phyloP scores from a whole-genome alignment of 2,888 invertebrate species.

The Hanleya hanleyi region DNA sequence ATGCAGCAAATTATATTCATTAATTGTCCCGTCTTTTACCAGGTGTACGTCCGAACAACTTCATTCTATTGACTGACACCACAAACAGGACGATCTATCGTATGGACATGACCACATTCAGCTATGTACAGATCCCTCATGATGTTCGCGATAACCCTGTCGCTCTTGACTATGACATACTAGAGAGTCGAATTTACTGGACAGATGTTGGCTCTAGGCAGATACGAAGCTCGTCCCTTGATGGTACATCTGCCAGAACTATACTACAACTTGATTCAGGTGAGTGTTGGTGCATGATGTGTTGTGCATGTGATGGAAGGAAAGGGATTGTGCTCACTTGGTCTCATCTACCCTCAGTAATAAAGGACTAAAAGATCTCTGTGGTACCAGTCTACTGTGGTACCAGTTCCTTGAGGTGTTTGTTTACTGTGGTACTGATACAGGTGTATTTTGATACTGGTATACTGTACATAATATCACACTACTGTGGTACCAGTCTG shows the following conservation, averaged over 20 bases:
- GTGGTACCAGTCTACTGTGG: too few species aligned
- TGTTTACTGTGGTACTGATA: too few species aligned
- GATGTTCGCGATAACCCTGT: constrained; percentile 80
- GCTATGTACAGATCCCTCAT: constrained; percentile 47
- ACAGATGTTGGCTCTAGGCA: constrained; percentile 79
- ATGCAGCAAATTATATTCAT: too few species aligned
- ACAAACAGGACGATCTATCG: constrained; percentile 81
- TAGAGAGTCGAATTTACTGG: constrained; percentile 82
- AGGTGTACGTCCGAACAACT: constrained; percentile 48
- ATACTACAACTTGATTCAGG: constrained; percentile 42
- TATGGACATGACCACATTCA: constrained; percentile 81
- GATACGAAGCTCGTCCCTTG: constrained; percentile 48
- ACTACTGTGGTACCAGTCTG: too few species aligned
- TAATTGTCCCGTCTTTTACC: background rate
- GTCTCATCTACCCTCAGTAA: too few species aligned
- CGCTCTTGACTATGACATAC: constrained; percentile 88
- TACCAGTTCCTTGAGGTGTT: too few species aligned
- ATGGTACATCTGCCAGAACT: constrained; percentile 43
- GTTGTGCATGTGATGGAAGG: too few species aligned
- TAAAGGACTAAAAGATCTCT: too few species aligned
- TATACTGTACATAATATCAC: too few species aligned
- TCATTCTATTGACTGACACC: constrained; percentile 60
- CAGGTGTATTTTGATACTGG: too few species aligned
- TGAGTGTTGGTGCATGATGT: constrained; percentile 28
- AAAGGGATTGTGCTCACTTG: too few species aligned